Base-by-base conservation (phyloP, 2,113 vertebrate species). In the Antechinus flavipes region DNA sequence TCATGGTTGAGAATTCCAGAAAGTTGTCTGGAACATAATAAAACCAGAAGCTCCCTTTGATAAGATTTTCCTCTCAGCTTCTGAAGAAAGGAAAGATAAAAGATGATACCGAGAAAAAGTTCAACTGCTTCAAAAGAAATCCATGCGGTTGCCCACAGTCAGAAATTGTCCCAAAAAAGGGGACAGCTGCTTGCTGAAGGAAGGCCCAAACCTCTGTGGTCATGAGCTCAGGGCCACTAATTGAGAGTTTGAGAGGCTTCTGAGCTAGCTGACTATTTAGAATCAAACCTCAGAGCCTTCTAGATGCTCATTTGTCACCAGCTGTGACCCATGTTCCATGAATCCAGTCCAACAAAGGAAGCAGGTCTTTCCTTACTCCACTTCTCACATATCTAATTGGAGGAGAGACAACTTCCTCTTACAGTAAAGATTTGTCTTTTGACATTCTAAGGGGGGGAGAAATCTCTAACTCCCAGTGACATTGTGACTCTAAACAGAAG, bases 1-100 rank as follows among this genome's bases (percentile, higher is more conserved):
- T 92, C 50, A 84, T 95, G 94, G 97, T 98, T 97, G 97, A 98
- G 94, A 97, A 98, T 98, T 98, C 96, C 92, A 97, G 94, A 95
- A 96, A 68, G 47, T 89, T 96, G 98, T 98, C 96, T 93, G 97
- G 92, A 56, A 96, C 97, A 97, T 96, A 96, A 94, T 98, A 98
- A 93, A 94, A 97, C 97, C 96, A 97, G 97, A 97, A 98, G 93
- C 94, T 98, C 97, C 61, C 95, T 98, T 98, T 97, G 91, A 98
- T 97, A 96, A 96, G 92, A 90, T 93, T 93, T 84, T 92, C 89
- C 96, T 95, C 49, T 92, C 42, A 93, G 94, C 96, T 97, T 98
- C 97, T 97, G 93, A 98, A 97, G 92, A 93, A 97, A 94, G 55
- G 46, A 92, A 91, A 97, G 97, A 95, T 96, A 96, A 97, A 97